Evolutionary conservation across 2,113 vertebrate genomes (phyloP), one percentile per base, ranked within the genome.

Genomic region (Epinephelus lanceolatus): DNA sequence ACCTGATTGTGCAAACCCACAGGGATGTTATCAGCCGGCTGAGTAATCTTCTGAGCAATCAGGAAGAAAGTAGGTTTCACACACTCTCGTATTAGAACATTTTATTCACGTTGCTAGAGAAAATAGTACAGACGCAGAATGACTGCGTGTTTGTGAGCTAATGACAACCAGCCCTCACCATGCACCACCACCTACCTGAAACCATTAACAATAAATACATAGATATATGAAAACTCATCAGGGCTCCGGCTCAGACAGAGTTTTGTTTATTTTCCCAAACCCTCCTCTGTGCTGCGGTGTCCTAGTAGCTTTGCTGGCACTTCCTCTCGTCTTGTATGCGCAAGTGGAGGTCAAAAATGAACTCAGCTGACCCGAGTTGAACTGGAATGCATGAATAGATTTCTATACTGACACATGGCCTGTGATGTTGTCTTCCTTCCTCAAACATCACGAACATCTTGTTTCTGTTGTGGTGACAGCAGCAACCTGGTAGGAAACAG

Each of bases 1-100:
- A 91, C 87, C 84, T 91, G 88, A 87, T 80, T 89, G 87, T 68
- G 78, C 77, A 85, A 80, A 75, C 72, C 86, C 80, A 66, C 62
- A 27, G 63, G 66, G 85, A 83, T 81, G 70, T 73, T 85, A 66
- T 89, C 78, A 87, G 60, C 53, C 3, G 51, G 62, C 76, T 81
- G 71, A 80, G 76, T 88, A 84, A 89, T 90, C 66, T 76, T 88
- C 72, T 25, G 76, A 86, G 65, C 68, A 69, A 78, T 80, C 85
- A 66, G 27, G 69, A 52, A 81, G 63, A 81, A 65, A 78, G 71
- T 27, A 42, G 59, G 19, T 74, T 66, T 83, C 52, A 49, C 74
- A 66, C 62, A 52, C 57, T 37, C 52, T 66, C 11, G 8, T 53
- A 33, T 51, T 47, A 49, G 81, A 79, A 79, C 51, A 62, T 80